phyloP scores from a whole-genome alignment of 2,113 vertebrate species.

The Illadopsis cleaveri region DNA sequence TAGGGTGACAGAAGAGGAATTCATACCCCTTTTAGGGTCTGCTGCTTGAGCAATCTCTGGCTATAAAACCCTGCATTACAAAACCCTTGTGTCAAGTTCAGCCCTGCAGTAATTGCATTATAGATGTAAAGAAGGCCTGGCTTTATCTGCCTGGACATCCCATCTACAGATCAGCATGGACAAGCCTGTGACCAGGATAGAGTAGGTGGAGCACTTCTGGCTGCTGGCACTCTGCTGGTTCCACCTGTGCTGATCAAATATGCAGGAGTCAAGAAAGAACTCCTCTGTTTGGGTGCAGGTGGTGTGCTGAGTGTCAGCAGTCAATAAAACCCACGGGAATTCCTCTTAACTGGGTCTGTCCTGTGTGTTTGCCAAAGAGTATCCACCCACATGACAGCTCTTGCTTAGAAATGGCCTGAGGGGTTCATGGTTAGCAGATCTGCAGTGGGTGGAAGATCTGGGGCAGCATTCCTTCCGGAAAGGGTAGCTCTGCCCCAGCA shows the following conservation, averaged over 20 bases:
- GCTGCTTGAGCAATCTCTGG: not conserved
- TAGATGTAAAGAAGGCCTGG: not conserved
- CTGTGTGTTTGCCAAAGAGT: not conserved
- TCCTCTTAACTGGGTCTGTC: not conserved
- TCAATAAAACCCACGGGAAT: fast-evolving
- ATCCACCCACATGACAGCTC: not conserved
- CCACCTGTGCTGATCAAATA: not conserved
- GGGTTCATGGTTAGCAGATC: not conserved
- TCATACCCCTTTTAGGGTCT: not conserved
- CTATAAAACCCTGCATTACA: not conserved
- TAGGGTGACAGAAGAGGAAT: not conserved
- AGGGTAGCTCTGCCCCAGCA: not conserved
- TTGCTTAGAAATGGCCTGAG: not conserved
- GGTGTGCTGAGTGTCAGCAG: not conserved
- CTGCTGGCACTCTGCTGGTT: not conserved
- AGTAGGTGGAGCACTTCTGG: not conserved
- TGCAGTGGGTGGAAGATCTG: not conserved
- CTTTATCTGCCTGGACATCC: not conserved
- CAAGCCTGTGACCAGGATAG: not conserved
- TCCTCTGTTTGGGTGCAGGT: not conserved
- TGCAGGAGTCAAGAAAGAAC: not conserved
- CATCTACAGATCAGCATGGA: not conserved
- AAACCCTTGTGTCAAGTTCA: not conserved
- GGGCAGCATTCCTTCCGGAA: not conserved
- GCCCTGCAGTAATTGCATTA: not conserved